Evolutionary conservation across 2,888 invertebrate species (phyloP).

Genomic region (Hofmannophila pseudospretella): DNA sequence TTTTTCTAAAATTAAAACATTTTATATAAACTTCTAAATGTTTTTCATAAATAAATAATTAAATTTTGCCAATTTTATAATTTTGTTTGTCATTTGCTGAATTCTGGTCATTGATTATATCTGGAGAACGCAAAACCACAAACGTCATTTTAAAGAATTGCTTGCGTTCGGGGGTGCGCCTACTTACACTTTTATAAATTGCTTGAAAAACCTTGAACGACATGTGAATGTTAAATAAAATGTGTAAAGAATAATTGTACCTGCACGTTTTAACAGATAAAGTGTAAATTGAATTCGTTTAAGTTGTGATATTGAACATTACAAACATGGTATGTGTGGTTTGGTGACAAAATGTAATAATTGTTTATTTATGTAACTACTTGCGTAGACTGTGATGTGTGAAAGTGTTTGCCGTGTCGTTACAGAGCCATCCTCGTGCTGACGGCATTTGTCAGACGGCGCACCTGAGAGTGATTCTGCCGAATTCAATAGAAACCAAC

Average conservation of each 20-base stretch:
- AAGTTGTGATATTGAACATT: constrained; percentile 8
- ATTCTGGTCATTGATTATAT: no score
- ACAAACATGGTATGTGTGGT: constrained; percentile 35
- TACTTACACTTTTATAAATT: constrained; percentile 28
- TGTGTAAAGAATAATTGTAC: constrained; percentile 22
- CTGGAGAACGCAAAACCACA: not conserved
- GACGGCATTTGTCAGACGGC: constrained; percentile 52
- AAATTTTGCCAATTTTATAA: no score
- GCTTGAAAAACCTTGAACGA: constrained; percentile 43
- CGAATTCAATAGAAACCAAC: constrained; percentile 43
- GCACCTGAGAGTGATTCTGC: constrained; percentile 62
- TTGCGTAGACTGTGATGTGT: constrained; percentile 39
- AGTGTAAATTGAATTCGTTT: constrained; percentile 13
- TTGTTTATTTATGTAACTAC: constrained; percentile 64
- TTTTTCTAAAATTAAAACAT: no score
- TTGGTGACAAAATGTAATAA: constrained; percentile 28
- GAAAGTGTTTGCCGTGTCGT: constrained; percentile 42
- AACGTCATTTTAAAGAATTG: not conserved
- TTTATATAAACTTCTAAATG: no score
- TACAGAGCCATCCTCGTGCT: constrained; percentile 53
- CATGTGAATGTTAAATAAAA: constrained; percentile 33
- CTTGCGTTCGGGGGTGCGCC: constrained; percentile 26
- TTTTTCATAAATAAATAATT: no score
- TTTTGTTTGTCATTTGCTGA: no score
- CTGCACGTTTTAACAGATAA: constrained; percentile 16